A percentile compares a stretch with the other conserved stretches of the same genome.
phyloP scores from a whole-genome alignment of 2,888 invertebrate genomes.

The Stenotaenia linearis region DNA sequence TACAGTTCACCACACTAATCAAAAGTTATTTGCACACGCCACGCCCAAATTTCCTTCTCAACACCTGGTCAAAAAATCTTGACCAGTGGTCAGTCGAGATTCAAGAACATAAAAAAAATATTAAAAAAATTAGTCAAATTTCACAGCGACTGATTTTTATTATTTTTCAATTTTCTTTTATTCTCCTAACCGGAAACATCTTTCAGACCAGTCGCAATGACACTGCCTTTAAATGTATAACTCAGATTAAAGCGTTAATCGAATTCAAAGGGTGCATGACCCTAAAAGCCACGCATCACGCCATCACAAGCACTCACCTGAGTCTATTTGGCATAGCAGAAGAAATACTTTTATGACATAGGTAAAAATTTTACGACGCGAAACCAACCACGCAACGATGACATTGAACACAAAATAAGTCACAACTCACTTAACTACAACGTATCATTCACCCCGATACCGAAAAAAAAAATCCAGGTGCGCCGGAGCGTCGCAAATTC shows the following conservation, averaged over 20 bases:
- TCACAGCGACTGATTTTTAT: neutral
- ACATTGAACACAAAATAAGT: neutral
- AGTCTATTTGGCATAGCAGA: neutral
- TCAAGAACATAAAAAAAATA: no score
- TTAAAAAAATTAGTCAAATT: neutral
- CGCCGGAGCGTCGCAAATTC: neutral
- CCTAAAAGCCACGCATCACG: neutral
- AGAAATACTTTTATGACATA: neutral
- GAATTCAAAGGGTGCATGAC: neutral
- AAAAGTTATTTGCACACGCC: neutral
- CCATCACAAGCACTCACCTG: neutral
- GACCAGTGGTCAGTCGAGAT: neutral
- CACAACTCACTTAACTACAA: neutral
- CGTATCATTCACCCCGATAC: neutral
- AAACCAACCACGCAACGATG: neutral
- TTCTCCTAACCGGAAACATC: neutral
- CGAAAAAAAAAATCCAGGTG: neutral
- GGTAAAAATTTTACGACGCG: neutral
- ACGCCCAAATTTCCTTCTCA: neutral
- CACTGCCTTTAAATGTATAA: neutral
- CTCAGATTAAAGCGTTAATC: neutral
- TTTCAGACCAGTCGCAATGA: neutral
- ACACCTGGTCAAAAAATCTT: neutral
- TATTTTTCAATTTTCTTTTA: neutral
- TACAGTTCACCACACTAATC: neutral